phyloP scores from a whole-genome alignment of 2,113 vertebrate species.

The Phyllostomus hastatus region DNA sequence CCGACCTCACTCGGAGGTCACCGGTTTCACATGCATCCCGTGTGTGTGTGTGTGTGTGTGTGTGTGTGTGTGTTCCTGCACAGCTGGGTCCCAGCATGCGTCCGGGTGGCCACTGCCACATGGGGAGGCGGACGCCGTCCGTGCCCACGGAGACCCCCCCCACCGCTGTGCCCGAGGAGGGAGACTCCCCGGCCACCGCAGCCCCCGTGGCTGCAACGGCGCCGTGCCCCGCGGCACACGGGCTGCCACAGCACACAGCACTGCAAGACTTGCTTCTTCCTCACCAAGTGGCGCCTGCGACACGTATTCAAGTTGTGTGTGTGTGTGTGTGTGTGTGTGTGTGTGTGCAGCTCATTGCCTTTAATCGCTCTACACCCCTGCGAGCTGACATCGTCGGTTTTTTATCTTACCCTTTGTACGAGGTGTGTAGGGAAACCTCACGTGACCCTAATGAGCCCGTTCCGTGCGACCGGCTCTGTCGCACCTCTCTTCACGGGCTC shows the following conservation, averaged over 20 bases:
- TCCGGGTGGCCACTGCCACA: background rate
- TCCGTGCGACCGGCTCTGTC: background rate
- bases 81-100: background rate
- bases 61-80: background rate
- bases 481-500: background rate
- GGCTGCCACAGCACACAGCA: too few species aligned
- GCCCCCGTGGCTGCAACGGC: background rate
- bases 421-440: background rate
- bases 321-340: background rate
- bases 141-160: background rate
- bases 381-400: background rate
- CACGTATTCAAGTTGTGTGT: too few species aligned
- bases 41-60: too few species aligned
- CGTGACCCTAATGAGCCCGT: background rate
- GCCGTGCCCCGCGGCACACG: accelerated
- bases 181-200: background rate
- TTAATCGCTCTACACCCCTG: background rate
- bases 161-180: too few species aligned
- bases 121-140: background rate
- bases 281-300: background rate
- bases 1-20: too few species aligned
- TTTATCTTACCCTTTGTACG: background rate
- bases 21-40: too few species aligned
- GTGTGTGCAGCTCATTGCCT: background rate
- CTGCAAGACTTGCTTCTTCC: background rate